Base-by-base conservation (phyloP, 2,888 invertebrate genomes). In the Torymus texanus region DNA sequence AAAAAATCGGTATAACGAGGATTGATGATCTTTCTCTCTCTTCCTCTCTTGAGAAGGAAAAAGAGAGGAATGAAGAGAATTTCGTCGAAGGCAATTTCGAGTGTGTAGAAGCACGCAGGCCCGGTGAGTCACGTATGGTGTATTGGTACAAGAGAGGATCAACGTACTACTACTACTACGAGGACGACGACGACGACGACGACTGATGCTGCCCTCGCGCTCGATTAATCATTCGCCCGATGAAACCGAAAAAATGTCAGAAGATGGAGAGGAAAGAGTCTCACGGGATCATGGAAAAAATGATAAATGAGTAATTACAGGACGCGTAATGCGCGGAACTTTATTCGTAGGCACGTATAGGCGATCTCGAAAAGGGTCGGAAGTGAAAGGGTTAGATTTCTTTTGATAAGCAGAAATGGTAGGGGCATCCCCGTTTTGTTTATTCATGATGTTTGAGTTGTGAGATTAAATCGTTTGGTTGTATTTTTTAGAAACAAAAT, bases 161-260 rank as follows among this genome's bases (percentile, higher is more conserved):
- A 62, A 76, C 66, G 71, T 41, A 41, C 41, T 29, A 79, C 66
- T 70, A 41, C 41, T 5, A 41, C 41, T 1, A 41, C 41, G 58
- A 41, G 8, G 41, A 41, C 41, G 58, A 41, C 41, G 41, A 41
- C 41, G 8, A 41, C 41, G 41, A 41, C 68, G 51, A 62, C 41
- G 55, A 18, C 18, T 21, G 62, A 53, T 56, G 61, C 71, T 78
- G 80, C 67, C 71, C 77, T 68, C 76, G 70, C 62, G 81, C 73
- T 81, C 81, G 77, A 81, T 81, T 81, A 81, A 81, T 81, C 81
- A 81, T 79, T 65, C 51, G 77, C 76, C 79, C 76, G 81, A 79
- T 71, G 81, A 77, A 79, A 79, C 74, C 73, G 77, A 81, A 77
- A 78, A 79, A 81, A 77, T 79, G 81, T 79, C 81, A 74, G 14